phyloP scores from a whole-genome alignment of 2,113 vertebrate genomes.

The Psittacula cyanocephala region DNA sequence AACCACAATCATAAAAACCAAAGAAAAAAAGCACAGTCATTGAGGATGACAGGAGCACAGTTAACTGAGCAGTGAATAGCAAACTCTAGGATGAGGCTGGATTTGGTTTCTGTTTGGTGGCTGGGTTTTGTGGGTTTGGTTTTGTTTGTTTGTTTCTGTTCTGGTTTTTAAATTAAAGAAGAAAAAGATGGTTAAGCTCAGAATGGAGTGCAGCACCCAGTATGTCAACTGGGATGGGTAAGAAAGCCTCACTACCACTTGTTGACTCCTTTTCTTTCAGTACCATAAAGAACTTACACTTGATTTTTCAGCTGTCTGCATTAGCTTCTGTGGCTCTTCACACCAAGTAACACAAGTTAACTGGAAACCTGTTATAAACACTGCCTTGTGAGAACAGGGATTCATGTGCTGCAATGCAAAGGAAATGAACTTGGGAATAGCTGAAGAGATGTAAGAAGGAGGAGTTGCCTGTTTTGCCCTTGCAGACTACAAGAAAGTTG shows the following conservation, averaged over 20 bases:
- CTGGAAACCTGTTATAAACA: background rate
- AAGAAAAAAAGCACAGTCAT: background rate
- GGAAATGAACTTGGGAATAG: background rate
- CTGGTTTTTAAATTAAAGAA: background rate
- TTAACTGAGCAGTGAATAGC: background rate
- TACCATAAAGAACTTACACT: background rate
- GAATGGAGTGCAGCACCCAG: background rate
- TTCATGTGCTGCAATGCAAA: background rate
- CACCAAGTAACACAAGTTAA: background rate
- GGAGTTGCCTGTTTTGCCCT: background rate
- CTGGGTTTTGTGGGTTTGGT: background rate
- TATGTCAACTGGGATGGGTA: background rate
- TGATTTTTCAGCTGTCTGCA: background rate
- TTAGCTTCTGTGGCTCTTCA: background rate
- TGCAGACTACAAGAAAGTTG: background rate
- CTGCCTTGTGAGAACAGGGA: background rate
- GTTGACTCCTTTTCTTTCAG: background rate
- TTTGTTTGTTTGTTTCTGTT: background rate
- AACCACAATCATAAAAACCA: background rate
- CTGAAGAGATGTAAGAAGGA: background rate
- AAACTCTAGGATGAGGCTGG: background rate
- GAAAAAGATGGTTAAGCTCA: background rate
- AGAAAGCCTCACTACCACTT: background rate
- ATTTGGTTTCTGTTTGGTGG: background rate
- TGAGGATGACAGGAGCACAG: background rate